Evolutionary conservation across 2,888 invertebrate genomes (phyloP), one percentile per base, ranked within the genome.

Genomic region (Metalampra italica): DNA sequence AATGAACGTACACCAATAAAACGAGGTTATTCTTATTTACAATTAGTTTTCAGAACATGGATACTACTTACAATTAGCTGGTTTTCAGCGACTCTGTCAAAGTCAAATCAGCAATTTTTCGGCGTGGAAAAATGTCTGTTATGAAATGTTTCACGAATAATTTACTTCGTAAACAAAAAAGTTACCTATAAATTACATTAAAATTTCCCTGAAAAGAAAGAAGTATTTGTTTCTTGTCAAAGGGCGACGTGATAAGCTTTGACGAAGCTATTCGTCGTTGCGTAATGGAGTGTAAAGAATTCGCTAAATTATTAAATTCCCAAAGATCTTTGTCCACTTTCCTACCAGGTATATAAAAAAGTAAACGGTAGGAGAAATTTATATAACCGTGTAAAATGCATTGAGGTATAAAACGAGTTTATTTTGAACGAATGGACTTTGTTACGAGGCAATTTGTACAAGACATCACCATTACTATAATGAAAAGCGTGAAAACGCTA

Each of bases 181-280:
- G 62, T 67, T 68, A 22, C 22, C 22, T 22, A 64, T 66, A 67
- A 69, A 69, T 68, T 63, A 61, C 61, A 66, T 68, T 64, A 67
- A 64, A 66, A 66, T 62, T 62, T 66, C 32, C 30, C 66, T 54
- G 50, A 45, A 57, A 69, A 61, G 54, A 57, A 69, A 61, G 54
- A 63, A 57, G 56, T 63, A 67, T 69, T 64, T 69, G 60, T 66
- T 67, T 59, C 56, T 52, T 64, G 67, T 69, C 64, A 69, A 66
- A 68, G 56, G 55, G 58, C 54, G 57, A 55, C 60, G 52, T 53
- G 47, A 49, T 47, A 51, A 51, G 51, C 45, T 34, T 32, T 38
- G 42, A 51, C 47, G 47, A 48, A 45, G 45, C 37, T 46, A 43
- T 46, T 43, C 44, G 22, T 44, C 29, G 36, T 47, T 40, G 42